Percentiles rank a stretch among this genome's conserved stretches.
Conservation (phyloP, 2,113 vertebrate species). For the Symphodus melops region DNA sequence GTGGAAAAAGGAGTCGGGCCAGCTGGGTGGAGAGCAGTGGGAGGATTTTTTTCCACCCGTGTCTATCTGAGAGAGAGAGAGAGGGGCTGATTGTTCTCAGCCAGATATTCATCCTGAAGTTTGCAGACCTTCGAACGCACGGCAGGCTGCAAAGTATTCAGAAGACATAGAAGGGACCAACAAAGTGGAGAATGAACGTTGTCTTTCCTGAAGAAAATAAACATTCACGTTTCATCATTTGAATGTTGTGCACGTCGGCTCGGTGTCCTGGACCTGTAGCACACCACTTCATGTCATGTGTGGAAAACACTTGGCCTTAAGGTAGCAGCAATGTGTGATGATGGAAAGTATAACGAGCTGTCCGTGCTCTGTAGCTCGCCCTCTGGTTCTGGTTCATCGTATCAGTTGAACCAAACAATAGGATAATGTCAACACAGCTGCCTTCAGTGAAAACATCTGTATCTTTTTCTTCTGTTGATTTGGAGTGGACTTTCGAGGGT, state of each 20-base stretch:
- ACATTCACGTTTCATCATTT: not conserved
- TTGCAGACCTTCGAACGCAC: not conserved
- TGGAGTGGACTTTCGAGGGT: not conserved
- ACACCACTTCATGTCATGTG: not conserved
- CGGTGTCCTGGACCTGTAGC: not conserved
- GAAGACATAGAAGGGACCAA: not conserved
- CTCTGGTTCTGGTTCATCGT: slow-evolving; percentile 14
- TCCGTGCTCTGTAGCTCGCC: not conserved
- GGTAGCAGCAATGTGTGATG: not conserved
- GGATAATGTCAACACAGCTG: not conserved
- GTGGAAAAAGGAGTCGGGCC: slow-evolving; percentile 74
- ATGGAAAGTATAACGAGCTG: not conserved
- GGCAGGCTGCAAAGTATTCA: not conserved
- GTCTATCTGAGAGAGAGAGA: slow-evolving; percentile 66
- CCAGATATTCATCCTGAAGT: slow-evolving; percentile 41
- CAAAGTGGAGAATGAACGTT: not conserved
- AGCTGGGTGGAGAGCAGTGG: slow-evolving; percentile 71
- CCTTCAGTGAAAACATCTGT: not conserved
- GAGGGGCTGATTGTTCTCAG: slow-evolving; percentile 41
- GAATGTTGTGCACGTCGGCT: no score
- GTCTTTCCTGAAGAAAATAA: slow-evolving; percentile 11
- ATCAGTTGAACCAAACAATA: not conserved
- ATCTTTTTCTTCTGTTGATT: not conserved
- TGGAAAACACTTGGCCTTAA: not conserved
- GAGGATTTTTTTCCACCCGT: slow-evolving; percentile 71